Evolutionary conservation across 2,797 vertebrate species (phyloP), one percentile per base, ranked within the genome.

Genomic region (Cossypha niveicapilla): DNA sequence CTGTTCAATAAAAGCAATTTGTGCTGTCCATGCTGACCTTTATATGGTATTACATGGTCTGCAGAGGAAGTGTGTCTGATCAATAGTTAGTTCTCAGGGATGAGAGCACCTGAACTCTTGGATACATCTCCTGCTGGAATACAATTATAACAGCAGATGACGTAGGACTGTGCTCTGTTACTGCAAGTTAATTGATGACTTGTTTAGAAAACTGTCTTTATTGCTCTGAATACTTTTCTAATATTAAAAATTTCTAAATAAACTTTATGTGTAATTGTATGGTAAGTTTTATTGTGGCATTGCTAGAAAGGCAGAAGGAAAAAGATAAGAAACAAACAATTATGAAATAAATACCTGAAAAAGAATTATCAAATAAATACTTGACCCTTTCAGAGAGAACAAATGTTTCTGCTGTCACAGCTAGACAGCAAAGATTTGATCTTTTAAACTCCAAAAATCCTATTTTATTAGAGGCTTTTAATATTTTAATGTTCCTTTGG

Each of bases 1-100:
- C 28, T 68, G 82, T 84, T 96, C 94, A 91, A 96, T 94, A 93
- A 91, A 94, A 94, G 34, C 79, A 93, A 78, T 90, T 90, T 92
- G 37, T 58, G 87, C 72, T 86, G 75, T 75, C 61, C 66, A 7
- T 53, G 41, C 35, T 84, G 85, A 93, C 91, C 79, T 95, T 93
- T 90, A 54, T 48, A 34, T 86, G 85, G 35, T 75, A 88, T 91
- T 95, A 91, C 79, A 66, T 17, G 39, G 35, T 90, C 74, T 78
- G 32, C 54, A 90, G 82, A 83, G 91, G 85, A 91, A 93, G 42
- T 68, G 27, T 86, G 22, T 37, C 58, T 88, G 62, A 93, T 96
- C 92, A 86, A 92, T 94, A 93, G 66, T n/a, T 58, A 44, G 66
- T 32, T 88, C 81, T 67, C 28, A 62, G 50, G 50, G 39, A 63